Evolutionary conservation across 2,113 vertebrate species (phyloP), one percentile per base, ranked within the genome.

Genomic region (Nipponia nippon): DNA sequence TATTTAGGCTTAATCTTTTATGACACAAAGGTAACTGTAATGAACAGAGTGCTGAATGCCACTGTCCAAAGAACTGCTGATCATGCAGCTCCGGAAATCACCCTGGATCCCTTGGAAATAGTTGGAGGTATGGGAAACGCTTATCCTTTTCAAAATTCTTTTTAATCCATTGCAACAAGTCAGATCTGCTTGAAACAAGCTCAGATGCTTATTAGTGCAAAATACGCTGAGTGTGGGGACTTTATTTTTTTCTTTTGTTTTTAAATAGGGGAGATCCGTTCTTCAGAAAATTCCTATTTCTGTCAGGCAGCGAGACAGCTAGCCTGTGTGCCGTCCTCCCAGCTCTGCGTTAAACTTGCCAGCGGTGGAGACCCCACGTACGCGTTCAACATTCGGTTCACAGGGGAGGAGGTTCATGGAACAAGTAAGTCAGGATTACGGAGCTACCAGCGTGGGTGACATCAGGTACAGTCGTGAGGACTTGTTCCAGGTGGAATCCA

Each of bases 321-420:
- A 22, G 98, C 99, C n/a, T 99, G 98, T 0, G 98, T 99, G 40
- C 99, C 99, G 0, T 99, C 99, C 2, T 99, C 99, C 1, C 99
- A 99, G 98, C 99, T 99, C 42, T 99, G 99, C 1, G 99, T 99
- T 34, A 99, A 99, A 52, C 97, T 99, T 55, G 99, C 99, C 66
- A 99, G 99, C 1, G 99, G 99, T 1, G 99, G 99, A 0, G 99
- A 99, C 97, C 99, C 99, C 26, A 99, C 99, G 1, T 99, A 99
- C 1, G 99, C 99, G 59, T 99, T 99, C 96, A 99, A 99, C 98
- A 99, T 99, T 80, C 99, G 99, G 89, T 99, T 99, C 98, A 99
- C 99, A 0, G 99, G 99, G 9, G 99, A 99, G 95, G 99, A 99
- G 96, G 99, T 99, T 71, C 99, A 99, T 2, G 99, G 99, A 93